These are phyloP conservation scores for Cerastis rubricosa DNA, from an alignment of 2,888 invertebrate genomes.

Conservation along the genomic window DNA sequence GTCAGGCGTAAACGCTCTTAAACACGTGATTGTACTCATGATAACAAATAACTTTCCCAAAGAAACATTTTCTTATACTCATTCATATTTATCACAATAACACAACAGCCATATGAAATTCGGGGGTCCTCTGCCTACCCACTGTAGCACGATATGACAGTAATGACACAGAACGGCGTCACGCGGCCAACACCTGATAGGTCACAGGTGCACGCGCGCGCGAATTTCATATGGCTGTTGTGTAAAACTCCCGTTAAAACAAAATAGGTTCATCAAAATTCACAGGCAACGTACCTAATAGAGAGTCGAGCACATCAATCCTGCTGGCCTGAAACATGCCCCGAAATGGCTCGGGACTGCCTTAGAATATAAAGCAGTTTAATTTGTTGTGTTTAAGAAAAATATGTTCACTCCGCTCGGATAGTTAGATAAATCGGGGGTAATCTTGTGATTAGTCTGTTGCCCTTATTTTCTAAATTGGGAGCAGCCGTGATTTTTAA, in stretches of 20 bases:
- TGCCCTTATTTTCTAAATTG: constrained; percentile 14
- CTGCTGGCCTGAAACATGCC: constrained; percentile 31
- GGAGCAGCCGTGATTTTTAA: background rate
- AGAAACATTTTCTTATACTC: too few species aligned
- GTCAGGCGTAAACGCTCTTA: too few species aligned
- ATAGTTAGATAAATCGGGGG: constrained; percentile 18
- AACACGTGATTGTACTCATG: too few species aligned
- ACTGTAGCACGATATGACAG: too few species aligned
- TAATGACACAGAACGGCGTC: too few species aligned
- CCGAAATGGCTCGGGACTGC: constrained; percentile 14
- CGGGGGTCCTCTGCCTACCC: too few species aligned
- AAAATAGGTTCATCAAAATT: constrained; percentile 46
- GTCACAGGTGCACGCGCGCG: too few species aligned
- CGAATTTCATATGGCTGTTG: too few species aligned
- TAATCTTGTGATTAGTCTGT: constrained; percentile 6
- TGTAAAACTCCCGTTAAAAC: background rate
- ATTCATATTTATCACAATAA: too few species aligned
- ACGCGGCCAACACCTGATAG: too few species aligned
- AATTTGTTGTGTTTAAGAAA: constrained; percentile 46
- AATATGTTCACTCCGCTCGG: constrained; percentile 28
- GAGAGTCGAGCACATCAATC: constrained; percentile 45
- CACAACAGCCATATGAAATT: too few species aligned
- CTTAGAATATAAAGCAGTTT: constrained; percentile 48
- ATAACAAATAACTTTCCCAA: too few species aligned
- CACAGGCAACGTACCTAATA: constrained; percentile 23